phyloP scores from a whole-genome alignment of 2,797 vertebrate genomes.

The Xyrichtys novacula region DNA sequence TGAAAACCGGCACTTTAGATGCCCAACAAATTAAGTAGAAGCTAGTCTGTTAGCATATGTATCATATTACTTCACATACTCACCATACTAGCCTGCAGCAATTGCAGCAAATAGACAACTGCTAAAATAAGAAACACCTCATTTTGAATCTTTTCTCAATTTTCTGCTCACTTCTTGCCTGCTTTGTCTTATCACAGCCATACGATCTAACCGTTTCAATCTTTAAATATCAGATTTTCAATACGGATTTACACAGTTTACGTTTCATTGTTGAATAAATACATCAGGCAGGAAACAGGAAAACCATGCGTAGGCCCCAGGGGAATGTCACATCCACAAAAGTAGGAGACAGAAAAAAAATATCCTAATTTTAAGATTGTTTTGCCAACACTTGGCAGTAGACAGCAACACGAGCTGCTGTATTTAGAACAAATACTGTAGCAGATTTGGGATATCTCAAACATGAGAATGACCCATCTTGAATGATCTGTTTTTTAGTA shows the following conservation, averaged over 20 bases:
- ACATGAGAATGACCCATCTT: too few relatives aligned
- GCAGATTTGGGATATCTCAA: not conserved
- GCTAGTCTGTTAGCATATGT: conserved; percentile 26
- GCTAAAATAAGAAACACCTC: not conserved
- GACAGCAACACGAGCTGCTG: not conserved
- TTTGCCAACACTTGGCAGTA: not conserved
- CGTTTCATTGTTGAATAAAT: conserved; percentile 18
- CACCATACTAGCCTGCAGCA: too few relatives aligned
- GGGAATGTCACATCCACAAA: conserved; percentile 3
- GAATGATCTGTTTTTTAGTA: too few relatives aligned
- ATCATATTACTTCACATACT: too few relatives aligned
- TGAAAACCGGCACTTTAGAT: conserved; percentile 48
- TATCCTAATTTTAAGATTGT: not conserved
- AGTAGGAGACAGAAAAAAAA: conserved; percentile 2
- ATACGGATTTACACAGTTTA: conserved; percentile 14
- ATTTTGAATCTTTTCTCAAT: conserved; percentile 18
- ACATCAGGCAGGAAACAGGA: not conserved
- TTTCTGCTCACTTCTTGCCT: not conserved
- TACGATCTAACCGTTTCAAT: not conserved
- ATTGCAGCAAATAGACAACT: conserved; percentile 10
- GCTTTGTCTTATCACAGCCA: not conserved
- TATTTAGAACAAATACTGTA: not conserved
- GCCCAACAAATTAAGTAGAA: conserved; percentile 28
- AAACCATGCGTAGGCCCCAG: not conserved
- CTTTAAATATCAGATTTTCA: not conserved